Evolutionary conservation across 2,888 invertebrate species (phyloP).

Genomic region (Empis livida): DNA sequence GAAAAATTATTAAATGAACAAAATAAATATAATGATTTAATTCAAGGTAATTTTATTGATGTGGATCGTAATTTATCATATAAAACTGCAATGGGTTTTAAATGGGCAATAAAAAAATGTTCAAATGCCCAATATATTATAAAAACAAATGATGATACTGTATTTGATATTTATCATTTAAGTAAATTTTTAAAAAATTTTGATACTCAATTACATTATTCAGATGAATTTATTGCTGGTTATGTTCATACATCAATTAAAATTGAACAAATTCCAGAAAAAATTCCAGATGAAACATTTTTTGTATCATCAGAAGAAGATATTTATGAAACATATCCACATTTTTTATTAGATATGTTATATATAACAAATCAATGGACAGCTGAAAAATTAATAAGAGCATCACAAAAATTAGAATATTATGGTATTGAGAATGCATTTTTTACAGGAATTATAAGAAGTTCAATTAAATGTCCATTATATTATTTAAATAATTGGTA

Average conservation of each 20-base stretch:
- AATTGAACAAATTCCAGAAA: slow-evolving; percentile 51
- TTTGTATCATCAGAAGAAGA: slow-evolving; percentile 59
- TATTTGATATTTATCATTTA: slow-evolving; percentile 52
- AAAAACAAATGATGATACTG: slow-evolving; percentile 74
- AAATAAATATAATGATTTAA: slow-evolving; percentile 48
- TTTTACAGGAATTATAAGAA: slow-evolving; percentile 64
- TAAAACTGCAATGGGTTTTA: slow-evolving; percentile 70
- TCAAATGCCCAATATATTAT: slow-evolving; percentile 47
- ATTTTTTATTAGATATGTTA: slow-evolving; percentile 73
- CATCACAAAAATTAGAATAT: slow-evolving; percentile 43
- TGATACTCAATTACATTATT: slow-evolving; percentile 21
- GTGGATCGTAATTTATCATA: slow-evolving; percentile 66
- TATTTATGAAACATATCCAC: slow-evolving; percentile 46
- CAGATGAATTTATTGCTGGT: slow-evolving; percentile 44
- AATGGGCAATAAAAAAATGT: slow-evolving; percentile 58
- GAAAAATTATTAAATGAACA: slow-evolving; percentile 49
- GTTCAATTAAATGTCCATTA: slow-evolving; percentile 43
- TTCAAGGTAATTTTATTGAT: slow-evolving; percentile 66
- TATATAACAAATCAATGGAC: slow-evolving; percentile 59
- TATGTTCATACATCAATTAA: slow-evolving; percentile 50
- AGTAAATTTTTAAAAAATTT: slow-evolving; percentile 34
- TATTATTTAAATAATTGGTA: slow-evolving; percentile 50
- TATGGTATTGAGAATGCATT: slow-evolving; percentile 92
- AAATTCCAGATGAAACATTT: slow-evolving; percentile 49
- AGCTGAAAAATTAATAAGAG: slow-evolving; percentile 42